Percentiles rank a stretch among this genome's conserved stretches.
Evolutionary conservation across 2,888 invertebrate genomes (phyloP).

Genomic region (Willowsia nigromaculata): DNA sequence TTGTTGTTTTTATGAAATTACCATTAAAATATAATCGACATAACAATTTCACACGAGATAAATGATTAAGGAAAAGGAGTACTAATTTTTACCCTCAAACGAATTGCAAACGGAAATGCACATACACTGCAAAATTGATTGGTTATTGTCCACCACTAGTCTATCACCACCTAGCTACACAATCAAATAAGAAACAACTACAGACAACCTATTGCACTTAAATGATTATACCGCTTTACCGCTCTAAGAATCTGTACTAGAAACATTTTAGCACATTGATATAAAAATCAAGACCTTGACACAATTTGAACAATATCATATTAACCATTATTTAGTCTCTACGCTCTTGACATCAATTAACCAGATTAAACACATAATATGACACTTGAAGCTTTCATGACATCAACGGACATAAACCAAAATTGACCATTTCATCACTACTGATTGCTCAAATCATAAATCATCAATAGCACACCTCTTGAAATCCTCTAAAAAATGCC

Average conservation of each 20-base stretch:
- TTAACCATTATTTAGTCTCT: not conserved
- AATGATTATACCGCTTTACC: no score
- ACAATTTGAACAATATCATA: not conserved
- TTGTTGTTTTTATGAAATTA: not conserved
- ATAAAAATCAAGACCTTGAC: not conserved
- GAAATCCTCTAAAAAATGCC: no score
- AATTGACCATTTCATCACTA: no score
- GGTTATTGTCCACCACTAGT: constrained; percentile 50
- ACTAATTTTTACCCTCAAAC: not conserved
- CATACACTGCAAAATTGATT: not conserved
- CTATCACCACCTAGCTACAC: constrained; percentile 3
- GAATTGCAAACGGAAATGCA: not conserved
- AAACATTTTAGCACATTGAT: not conserved
- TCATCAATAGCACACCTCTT: no score
- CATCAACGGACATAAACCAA: no score
- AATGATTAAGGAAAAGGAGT: not conserved
- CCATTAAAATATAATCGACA: not conserved
- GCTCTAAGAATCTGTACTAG: no score
- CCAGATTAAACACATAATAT: no score
- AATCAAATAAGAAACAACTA: not conserved
- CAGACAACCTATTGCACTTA: not conserved
- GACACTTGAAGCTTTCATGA: no score
- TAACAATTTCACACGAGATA: not conserved
- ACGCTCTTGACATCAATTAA: not conserved
- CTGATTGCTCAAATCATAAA: no score